Conservation (phyloP, 2,113 vertebrate species). For the Dascyllus trimaculatus region DNA sequence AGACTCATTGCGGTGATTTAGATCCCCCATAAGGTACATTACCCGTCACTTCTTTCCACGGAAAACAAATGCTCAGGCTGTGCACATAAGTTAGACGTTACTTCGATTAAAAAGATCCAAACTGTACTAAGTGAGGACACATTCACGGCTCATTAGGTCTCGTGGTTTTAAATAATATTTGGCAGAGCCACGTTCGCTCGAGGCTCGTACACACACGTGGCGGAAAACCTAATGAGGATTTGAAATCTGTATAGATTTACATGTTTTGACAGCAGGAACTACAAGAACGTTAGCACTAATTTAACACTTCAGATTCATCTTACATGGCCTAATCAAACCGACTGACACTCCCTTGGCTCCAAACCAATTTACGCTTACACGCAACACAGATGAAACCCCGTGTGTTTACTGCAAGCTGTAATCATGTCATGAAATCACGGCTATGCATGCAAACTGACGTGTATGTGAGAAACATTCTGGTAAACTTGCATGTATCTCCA, state of each 20-base stretch:
- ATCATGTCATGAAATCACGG: neutral
- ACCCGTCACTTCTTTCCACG: constrained; percentile 10
- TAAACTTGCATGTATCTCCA: neutral
- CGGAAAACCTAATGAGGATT: constrained; percentile 12
- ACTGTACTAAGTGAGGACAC: neutral
- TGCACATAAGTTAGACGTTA: constrained; percentile 9
- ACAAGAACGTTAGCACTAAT: constrained; percentile 20
- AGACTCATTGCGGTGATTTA: constrained; percentile 61
- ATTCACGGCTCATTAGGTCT: constrained; percentile 16
- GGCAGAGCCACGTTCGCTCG: neutral
- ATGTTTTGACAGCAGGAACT: constrained; percentile 2
- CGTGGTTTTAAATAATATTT: constrained; percentile 18
- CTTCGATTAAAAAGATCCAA: constrained; percentile 15
- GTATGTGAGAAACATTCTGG: neutral
- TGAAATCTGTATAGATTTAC: constrained; percentile 19
- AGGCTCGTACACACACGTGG: neutral
- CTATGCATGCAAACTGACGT: neutral
- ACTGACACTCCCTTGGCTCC: neutral
- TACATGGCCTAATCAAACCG: constrained; percentile 12
- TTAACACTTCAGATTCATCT: constrained; percentile 23
- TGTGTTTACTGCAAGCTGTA: constrained; percentile 2
- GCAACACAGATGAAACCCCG: constrained; percentile 1
- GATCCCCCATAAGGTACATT: constrained; percentile 46
- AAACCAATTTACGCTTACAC: constrained; percentile 6
- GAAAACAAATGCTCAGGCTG: constrained; percentile 20